phyloP scores from a whole-genome alignment of 1,140 invertebrate species.

The Meloidogyne exigua region DNA sequence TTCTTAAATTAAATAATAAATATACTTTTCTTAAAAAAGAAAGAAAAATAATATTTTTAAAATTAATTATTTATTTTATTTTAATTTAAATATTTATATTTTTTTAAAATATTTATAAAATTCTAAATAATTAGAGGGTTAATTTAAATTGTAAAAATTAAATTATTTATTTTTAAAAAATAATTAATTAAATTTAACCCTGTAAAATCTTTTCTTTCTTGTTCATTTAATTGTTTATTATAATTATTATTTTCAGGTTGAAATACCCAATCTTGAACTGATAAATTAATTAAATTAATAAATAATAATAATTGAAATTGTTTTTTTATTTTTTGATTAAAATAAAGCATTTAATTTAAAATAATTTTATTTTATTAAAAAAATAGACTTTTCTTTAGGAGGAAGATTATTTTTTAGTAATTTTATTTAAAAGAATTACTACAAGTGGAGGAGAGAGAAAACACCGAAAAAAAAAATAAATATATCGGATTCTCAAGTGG shows the following conservation, averaged over 20 bases:
- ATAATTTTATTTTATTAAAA: neutral
- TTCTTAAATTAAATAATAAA: too few species aligned
- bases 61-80: too few species aligned
- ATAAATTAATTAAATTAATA: neutral
- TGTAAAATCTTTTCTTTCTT: slow-evolving; percentile 5
- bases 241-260: neutral
- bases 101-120: too few species aligned
- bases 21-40: too few species aligned
- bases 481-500: neutral
- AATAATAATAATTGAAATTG: neutral
- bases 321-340: neutral
- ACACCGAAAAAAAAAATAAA: neutral
- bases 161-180: slow-evolving; percentile 9
- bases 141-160: slow-evolving; percentile 52
- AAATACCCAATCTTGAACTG: neutral
- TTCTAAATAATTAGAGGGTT: too few species aligned
- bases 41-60: too few species aligned
- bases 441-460: neutral
- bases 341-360: neutral
- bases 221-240: neutral
- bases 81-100: too few species aligned
- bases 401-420: neutral
- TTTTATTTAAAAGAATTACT: neutral
- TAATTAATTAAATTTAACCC: neutral
- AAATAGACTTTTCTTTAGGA: neutral